Evolutionary conservation across 2,888 invertebrate species (phyloP), one percentile per base, ranked within the genome.

Genomic region (Drosophila crucigera): DNA sequence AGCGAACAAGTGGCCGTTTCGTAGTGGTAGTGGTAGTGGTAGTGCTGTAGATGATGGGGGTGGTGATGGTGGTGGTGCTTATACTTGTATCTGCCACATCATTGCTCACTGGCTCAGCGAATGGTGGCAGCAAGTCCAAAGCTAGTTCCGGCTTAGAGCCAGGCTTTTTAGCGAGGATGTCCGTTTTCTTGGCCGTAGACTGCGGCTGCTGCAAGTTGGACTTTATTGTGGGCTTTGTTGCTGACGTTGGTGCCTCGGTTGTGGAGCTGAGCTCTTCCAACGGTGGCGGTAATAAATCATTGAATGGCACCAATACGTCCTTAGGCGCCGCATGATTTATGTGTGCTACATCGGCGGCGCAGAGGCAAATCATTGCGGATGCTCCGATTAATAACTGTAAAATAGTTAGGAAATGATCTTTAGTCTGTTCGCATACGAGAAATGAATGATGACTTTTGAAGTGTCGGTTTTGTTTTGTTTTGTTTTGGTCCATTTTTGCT

Each of bases 261-360:
- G 77, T 67, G 19, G 43, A 30, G 43, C 43, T 55, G 11, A 70
- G 43, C 22, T 73, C 84, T 54, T 83, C 86, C 35, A 74, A 59
- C 22, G 87, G 80, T 41, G 92, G 92, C n/a, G 92, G 91, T 80
- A 92, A 86, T 83, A 90, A 89, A 88, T 92, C 92, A 85, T 91
- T 92, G 73, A 90, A 92, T 33, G 92, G 92, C 79, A 84, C 73
- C 79, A 78, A 76, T 73, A 91, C 68, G 67, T 82, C 88, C 73
- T 75, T 58, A 75, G 73, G 70, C 68, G 72, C 41, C 55, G 63
- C 70, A 55, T 73, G 84, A 84, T 89, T 89, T 82, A 92, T 84
- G 74, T 89, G 76, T 31, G 77, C 74, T 49, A 91, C 87, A 74
- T 88, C 87, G 73, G 88, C 87, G 31, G 50, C 67, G 39, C 74